Evolutionary conservation across 2,113 vertebrate genomes (phyloP).

Genomic region (Chlamydotis undulata): DNA sequence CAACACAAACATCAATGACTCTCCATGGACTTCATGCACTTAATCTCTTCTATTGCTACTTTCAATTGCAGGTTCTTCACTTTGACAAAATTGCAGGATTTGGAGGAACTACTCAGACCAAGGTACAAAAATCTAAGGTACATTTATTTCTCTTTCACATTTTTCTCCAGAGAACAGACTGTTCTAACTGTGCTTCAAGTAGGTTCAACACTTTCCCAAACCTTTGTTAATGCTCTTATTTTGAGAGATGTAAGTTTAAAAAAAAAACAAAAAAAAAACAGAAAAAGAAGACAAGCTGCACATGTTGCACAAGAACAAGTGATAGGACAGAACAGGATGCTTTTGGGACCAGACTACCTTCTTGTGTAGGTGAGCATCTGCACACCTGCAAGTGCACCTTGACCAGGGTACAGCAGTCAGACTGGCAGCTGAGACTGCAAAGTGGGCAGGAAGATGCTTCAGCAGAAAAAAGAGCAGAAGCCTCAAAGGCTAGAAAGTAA

Average conservation of each 20-base stretch:
- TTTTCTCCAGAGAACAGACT: neutral
- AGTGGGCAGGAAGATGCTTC: neutral
- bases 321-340: neutral
- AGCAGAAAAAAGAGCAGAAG: neutral
- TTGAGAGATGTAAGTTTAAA: neutral
- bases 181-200: neutral
- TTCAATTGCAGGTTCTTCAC: conserved; percentile 36
- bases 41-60: neutral
- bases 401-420: neutral
- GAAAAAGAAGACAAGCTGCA: neutral
- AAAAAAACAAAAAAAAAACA: neutral
- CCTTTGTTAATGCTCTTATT: neutral
- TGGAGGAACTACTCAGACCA: neutral
- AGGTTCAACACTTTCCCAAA: neutral
- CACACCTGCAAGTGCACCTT: too few relatives aligned
- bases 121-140: conserved; percentile 53
- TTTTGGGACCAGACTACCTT: neutral
- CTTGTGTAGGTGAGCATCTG: neutral
- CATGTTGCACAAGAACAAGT: neutral
- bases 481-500: neutral
- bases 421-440: neutral
- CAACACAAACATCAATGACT: neutral
- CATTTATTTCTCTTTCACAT: neutral
- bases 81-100: conserved; percentile 50
- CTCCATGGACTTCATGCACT: neutral